Evolutionary conservation across 2,888 invertebrate genomes (phyloP).

Genomic region (Caenorhabditis plicata): DNA sequence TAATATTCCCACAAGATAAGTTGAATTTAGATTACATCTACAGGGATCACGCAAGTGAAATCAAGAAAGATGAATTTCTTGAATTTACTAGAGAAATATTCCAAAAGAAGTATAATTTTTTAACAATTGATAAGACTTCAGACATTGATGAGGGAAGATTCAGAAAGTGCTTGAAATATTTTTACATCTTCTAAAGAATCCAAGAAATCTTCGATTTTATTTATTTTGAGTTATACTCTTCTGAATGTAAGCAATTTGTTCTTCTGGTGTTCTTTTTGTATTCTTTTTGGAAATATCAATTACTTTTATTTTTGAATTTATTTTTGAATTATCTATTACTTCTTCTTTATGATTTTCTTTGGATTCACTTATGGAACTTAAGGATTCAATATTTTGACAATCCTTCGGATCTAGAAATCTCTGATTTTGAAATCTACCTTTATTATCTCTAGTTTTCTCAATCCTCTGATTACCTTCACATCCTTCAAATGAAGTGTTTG

Average conservation of each 20-base stretch:
- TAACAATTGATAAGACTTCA: conserved; percentile 37
- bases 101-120: conserved; percentile 28
- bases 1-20: conserved; percentile 44
- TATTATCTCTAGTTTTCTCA: no score
- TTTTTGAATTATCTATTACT: conserved; percentile 10
- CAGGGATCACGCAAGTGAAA: conserved; percentile 29
- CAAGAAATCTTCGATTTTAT: conserved; percentile 1
- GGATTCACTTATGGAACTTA: no score
- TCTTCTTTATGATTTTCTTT: conserved; percentile 12
- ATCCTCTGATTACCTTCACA: no score
- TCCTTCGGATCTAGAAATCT: no score
- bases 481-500: no score
- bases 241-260: conserved; percentile 11
- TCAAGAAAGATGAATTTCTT: conserved; percentile 32
- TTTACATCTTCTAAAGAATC: conserved; percentile 5
- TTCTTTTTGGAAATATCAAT: no score
- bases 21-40: conserved; percentile 38
- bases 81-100: conserved; percentile 19
- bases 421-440: no score
- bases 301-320: conserved; percentile 15
- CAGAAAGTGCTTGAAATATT: conserved; percentile 30
- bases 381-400: no score
- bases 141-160: conserved; percentile 20
- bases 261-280: conserved; percentile 13
- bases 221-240: conserved; percentile 4